Conservation (phyloP, 92 coral and sea anemone species). For the Parazoanthus atlanticus region DNA sequence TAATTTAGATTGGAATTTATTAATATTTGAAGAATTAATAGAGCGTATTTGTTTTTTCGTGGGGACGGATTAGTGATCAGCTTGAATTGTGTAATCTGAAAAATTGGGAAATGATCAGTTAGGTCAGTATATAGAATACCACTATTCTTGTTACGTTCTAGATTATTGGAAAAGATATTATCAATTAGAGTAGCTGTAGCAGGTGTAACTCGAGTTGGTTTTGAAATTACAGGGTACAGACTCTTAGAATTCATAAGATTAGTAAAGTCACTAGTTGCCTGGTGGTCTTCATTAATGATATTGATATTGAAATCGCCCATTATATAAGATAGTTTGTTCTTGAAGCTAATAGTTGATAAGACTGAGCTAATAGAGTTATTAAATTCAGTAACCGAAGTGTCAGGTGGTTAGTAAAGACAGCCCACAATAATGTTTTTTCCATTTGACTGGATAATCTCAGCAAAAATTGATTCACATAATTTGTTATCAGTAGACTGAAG, state of each 20-base stretch:
- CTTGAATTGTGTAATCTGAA: constrained; percentile 16
- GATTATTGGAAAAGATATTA: too few species aligned
- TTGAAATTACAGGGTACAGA: constrained; percentile 4
- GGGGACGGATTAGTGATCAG: background rate
- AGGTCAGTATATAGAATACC: constrained; percentile 40
- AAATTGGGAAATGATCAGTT: constrained; percentile 35
- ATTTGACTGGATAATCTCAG: constrained; percentile 42
- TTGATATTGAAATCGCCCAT: constrained; percentile 27
- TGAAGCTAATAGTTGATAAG: constrained; percentile 29
- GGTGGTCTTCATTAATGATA: constrained; percentile 10
- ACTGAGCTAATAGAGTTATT: constrained; percentile 18
- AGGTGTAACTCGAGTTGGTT: background rate
- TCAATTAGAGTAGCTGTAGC: background rate
- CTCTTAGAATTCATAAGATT: constrained; percentile 4
- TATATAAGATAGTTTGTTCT: constrained; percentile 39
- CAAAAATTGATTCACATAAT: constrained; percentile 35
- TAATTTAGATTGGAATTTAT: background rate
- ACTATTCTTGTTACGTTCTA: constrained; percentile 7
- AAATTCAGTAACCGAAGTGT: constrained; percentile 33
- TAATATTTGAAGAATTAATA: background rate
- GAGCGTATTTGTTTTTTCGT: background rate
- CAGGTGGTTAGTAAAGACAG: constrained; percentile 44
- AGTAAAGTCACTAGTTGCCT: constrained; percentile 15
- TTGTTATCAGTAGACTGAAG: constrained; percentile 27
- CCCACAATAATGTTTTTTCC: constrained; percentile 43